phyloP scores from a whole-genome alignment of 2,113 vertebrate species.

The Anser brachyrhynchus region DNA sequence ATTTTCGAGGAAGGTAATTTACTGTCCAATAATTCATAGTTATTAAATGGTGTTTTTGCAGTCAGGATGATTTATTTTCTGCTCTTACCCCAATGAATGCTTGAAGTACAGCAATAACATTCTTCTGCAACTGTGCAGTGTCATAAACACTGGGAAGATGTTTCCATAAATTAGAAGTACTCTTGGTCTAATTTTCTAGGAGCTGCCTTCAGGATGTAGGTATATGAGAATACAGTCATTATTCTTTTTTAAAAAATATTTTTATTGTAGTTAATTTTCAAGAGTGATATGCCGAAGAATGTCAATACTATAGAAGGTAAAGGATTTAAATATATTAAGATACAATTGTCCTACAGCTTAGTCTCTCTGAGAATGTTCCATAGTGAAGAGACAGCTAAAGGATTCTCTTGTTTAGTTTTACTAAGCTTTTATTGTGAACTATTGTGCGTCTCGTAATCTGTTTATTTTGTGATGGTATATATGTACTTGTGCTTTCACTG shows the following conservation, averaged over 20 bases:
- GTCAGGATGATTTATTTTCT: slow-evolving; percentile 40
- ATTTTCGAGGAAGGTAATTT: slow-evolving; percentile 40
- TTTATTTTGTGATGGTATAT: background rate
- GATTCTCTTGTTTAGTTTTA: background rate
- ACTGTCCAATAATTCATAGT: slow-evolving; percentile 3
- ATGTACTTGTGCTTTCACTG: background rate
- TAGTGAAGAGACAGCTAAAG: background rate
- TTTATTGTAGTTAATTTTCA: slow-evolving; percentile 5
- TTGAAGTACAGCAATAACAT: background rate
- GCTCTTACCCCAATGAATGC: background rate
- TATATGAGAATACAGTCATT: background rate
- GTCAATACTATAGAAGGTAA: background rate
- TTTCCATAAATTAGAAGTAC: slow-evolving; percentile 7
- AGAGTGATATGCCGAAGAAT: background rate
- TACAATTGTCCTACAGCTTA: background rate
- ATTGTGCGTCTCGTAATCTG: background rate
- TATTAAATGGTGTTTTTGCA: slow-evolving; percentile 28
- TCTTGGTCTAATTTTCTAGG: background rate
- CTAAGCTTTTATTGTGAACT: background rate
- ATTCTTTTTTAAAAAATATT: slow-evolving; percentile 30
- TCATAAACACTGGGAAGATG: background rate
- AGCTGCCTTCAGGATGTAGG: background rate
- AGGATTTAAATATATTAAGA: background rate
- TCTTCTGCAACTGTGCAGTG: background rate
- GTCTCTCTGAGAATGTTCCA: background rate